phyloP scores from a whole-genome alignment of 2,888 invertebrate genomes.

The Acrobasis repandana region DNA sequence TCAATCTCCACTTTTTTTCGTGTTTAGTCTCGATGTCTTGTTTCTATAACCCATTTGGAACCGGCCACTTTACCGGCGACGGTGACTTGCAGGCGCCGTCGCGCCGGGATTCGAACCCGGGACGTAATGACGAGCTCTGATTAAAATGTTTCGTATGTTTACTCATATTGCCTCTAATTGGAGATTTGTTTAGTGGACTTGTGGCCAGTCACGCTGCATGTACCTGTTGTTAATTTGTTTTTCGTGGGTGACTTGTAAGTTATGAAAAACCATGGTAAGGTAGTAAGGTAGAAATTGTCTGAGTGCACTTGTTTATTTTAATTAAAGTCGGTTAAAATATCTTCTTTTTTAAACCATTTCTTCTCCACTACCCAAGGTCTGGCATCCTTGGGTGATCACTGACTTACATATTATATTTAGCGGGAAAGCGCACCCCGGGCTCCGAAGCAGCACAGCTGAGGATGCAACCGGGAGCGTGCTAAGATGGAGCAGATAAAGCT shows the following conservation, averaged over 20 bases:
- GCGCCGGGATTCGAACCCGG: conserved; percentile 17
- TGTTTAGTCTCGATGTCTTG: not conserved
- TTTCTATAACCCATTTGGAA: conserved; percentile 11
- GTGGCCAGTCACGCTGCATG: conserved; percentile 5
- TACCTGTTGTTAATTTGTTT: conserved; percentile 1
- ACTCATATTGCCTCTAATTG: conserved; percentile 15
- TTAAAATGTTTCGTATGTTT: conserved; percentile 18
- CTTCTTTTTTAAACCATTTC: too few relatives aligned
- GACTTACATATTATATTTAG: too few relatives aligned
- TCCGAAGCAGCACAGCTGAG: too few relatives aligned
- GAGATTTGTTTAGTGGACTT: conserved; percentile 16
- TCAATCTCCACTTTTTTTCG: not conserved
- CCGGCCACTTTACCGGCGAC: conserved; percentile 12
- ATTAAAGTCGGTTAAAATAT: too few relatives aligned
- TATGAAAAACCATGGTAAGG: not conserved
- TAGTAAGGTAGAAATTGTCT: too few relatives aligned
- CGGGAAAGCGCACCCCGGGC: too few relatives aligned
- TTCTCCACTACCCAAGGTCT: too few relatives aligned
- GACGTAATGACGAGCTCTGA: conserved; percentile 14
- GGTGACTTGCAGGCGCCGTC: conserved; percentile 12
- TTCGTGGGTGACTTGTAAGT: not conserved
- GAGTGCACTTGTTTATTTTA: too few relatives aligned
- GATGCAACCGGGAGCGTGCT: too few relatives aligned
- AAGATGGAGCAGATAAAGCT: too few relatives aligned
- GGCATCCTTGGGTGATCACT: too few relatives aligned